Evolutionary conservation across 2,888 invertebrate species (phyloP), one percentile per base, ranked within the genome.

Genomic region (Volucella inflata): DNA sequence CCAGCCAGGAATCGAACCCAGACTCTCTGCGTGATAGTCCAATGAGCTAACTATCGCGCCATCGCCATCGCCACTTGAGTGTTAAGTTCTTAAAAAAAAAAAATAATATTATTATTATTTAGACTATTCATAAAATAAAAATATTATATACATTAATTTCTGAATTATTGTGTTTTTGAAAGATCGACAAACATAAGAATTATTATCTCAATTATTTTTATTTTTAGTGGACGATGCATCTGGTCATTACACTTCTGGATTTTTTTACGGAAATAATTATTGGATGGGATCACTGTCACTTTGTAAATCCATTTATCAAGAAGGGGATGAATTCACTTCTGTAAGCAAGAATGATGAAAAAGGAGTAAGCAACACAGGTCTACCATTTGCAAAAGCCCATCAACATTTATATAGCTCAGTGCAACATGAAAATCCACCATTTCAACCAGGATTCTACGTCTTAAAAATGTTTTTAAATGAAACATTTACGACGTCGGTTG

Each of bases 181-280:
- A 30, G 51, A 72, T 62, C 42, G 14, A 38, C n/a, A 48, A 30
- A 6, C 48, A 38, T 21, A 74, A 57, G 64, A 57, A 57, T 50
- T 65, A 48, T 14, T 51, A 53, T 42, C 46, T 62, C 67, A 40
- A 36, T 30, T n/a, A 2, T 50, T 74, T 67, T 59, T 68, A 70
- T 44, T 65, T 87, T 50, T 90, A 95, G 95, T 95, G 94, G 94
- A 94, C 88, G 95, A 95, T 90, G 95, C 96, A 21, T 95, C 95
- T 89, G 96, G 96, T 0, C 94, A 95, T 87, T 96, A 96, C 91
- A 94, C 95, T 12, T 95, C 95, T 1, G 96, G 96, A 91, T 96
- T 96, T 94, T 96, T 95, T 92, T 96, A 96, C 94, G 96, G 96
- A 76, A 96, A 96, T 92, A 95, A 95, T 91, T 96, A 95, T 92